phyloP scores from a whole-genome alignment of 1,140 invertebrate species.

The Drosophila arawakana region DNA sequence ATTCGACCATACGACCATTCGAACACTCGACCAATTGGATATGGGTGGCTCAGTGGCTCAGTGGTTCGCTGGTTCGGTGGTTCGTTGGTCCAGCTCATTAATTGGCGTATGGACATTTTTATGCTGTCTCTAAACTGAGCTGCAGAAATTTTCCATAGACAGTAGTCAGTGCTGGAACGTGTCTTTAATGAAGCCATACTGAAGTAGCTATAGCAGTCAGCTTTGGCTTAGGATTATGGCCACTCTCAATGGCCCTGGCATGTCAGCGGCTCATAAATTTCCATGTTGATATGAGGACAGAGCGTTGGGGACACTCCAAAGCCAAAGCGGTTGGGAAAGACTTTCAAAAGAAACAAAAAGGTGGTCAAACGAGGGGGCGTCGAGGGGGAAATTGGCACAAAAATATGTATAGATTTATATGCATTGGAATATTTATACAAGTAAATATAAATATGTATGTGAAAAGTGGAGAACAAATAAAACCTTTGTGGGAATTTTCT shows the following conservation, averaged over 20 bases:
- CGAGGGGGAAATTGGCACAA: neutral
- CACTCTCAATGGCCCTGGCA: constrained; percentile 68
- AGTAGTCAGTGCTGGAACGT: constrained; percentile 29
- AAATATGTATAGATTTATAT: neutral
- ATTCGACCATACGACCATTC: neutral
- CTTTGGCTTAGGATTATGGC: constrained; percentile 63
- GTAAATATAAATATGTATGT: constrained; percentile 8
- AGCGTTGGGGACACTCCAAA: constrained; percentile 33
- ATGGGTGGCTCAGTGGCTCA: neutral
- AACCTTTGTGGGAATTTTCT: constrained; percentile 19
- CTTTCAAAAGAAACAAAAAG: constrained; percentile 31
- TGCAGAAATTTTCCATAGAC: constrained; percentile 32
- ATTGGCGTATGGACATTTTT: constrained; percentile 76
- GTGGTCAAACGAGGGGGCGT: neutral
- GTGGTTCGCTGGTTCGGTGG: neutral
- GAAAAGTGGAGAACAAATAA: constrained; percentile 12
- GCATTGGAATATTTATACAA: neutral
- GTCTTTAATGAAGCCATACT: constrained; percentile 75
- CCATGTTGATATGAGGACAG: constrained; percentile 49
- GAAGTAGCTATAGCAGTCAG: constrained; percentile 15
- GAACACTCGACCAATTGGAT: constrained; percentile 1
- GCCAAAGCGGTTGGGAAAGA: constrained; percentile 20
- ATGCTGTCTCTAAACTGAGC: constrained; percentile 61
- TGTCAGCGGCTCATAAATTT: constrained; percentile 75
- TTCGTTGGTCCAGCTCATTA: constrained; percentile 56